Conservation (phyloP, 2,888 invertebrate species). For the Ormyrus nitidulus region DNA sequence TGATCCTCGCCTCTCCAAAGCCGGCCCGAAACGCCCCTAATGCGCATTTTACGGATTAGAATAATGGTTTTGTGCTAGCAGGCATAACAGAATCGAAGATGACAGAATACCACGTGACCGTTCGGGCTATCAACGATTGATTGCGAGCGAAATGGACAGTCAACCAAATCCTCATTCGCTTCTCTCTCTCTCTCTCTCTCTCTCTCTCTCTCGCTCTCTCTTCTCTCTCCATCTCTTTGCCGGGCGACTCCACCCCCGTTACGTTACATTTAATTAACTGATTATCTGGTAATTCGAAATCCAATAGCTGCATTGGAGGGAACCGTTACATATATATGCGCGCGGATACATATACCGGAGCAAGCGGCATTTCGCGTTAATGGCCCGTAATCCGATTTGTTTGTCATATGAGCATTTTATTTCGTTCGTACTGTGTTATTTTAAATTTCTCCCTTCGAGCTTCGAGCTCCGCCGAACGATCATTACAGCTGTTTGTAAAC, state of each 20-base stretch:
- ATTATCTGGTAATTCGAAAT: conserved; percentile 52
- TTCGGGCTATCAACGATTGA: background rate
- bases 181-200: background rate
- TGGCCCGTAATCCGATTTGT: conserved; percentile 49
- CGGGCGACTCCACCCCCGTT: background rate
- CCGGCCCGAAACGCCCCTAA: background rate
- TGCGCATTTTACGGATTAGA: conserved; percentile 34
- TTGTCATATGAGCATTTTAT: conserved; percentile 19
- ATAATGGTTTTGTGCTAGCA: conserved; percentile 40
- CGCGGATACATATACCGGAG: background rate
- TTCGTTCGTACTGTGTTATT: background rate
- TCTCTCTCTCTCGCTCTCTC: background rate
- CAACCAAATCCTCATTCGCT: background rate
- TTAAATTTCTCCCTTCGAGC: no score
- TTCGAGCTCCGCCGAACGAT: no score
- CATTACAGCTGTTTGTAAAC: no score
- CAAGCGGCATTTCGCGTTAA: conserved; percentile 35
- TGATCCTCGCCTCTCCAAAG: background rate
- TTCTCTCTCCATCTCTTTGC: no score
- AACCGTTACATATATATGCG: background rate
- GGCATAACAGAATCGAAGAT: conserved; percentile 22
- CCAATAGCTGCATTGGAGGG: conserved; percentile 49
- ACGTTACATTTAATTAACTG: conserved; percentile 53
- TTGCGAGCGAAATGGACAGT: conserved; percentile 25
- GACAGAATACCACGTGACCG: background rate